phyloP scores from a whole-genome alignment of 2,797 vertebrate genomes.

The Phalanger gymnotis region DNA sequence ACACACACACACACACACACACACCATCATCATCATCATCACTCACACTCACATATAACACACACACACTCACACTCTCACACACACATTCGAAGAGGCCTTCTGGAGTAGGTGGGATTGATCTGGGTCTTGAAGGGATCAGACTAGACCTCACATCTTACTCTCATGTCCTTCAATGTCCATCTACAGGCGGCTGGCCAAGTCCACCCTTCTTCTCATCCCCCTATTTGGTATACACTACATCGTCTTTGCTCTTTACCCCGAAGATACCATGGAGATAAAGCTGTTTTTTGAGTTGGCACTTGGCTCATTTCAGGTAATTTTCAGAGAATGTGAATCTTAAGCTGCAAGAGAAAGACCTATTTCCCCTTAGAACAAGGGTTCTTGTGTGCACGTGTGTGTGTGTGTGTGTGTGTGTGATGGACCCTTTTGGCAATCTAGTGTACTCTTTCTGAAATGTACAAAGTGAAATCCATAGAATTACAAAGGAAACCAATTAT shows the following conservation, averaged over 20 bases:
- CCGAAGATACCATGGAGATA: slow-evolving; percentile 89
- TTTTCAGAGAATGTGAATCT: background rate
- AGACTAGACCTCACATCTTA: background rate
- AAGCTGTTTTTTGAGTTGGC: slow-evolving; percentile 92
- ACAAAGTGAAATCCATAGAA: background rate
- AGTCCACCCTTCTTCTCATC: slow-evolving; percentile 95
- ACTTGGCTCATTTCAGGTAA: slow-evolving; percentile 96
- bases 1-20: background rate
- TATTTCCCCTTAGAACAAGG: background rate
- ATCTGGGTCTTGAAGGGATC: background rate
- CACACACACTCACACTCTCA: background rate
- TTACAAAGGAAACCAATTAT: background rate
- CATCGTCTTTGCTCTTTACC: slow-evolving; percentile 93
- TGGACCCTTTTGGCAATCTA: no score
- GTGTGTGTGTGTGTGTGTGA: background rate
- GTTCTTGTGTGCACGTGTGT: background rate
- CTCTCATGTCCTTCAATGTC: slow-evolving; percentile 41
- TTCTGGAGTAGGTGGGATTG: background rate
- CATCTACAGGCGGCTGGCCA: slow-evolving; percentile 90
- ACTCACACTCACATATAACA: background rate
- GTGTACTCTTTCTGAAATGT: background rate
- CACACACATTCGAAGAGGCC: background rate
- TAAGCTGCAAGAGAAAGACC: background rate
- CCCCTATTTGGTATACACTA: slow-evolving; percentile 96
- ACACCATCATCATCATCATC: no score